Evolutionary conservation across 2,888 invertebrate species (phyloP).

Genomic region (Plagodis pulveraria): DNA sequence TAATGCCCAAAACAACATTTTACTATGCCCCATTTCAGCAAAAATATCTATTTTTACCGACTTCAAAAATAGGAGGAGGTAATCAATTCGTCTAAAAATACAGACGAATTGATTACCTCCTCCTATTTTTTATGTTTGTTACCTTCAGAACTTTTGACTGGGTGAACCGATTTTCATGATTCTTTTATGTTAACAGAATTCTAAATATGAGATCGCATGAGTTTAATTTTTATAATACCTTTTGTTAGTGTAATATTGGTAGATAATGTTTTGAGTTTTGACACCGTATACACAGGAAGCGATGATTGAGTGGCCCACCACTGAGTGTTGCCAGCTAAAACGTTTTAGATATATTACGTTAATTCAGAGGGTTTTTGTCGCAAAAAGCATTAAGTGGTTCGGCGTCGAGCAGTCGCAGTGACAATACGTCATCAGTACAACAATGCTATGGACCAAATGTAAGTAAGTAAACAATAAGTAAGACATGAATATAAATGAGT

Average conservation of each 20-base stretch:
- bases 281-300: not conserved
- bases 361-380: constrained; percentile 33
- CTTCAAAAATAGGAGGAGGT: no score
- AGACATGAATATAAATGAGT: no score
- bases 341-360: constrained; percentile 29
- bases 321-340: constrained; percentile 17
- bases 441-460: not conserved
- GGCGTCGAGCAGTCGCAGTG: constrained; percentile 50
- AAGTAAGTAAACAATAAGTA: not conserved
- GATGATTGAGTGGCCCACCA: not conserved
- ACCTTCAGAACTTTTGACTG: no score
- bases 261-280: no score
- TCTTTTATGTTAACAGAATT: not conserved
- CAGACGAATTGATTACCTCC: no score
- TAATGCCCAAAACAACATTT: no score
- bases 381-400: constrained; percentile 43
- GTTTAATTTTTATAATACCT: not conserved
- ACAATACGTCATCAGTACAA: constrained; percentile 18
- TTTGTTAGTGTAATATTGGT: no score
- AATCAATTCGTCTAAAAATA: no score
- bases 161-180: no score
- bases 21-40: no score
- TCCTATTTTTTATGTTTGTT: no score
- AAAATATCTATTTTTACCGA: no score
- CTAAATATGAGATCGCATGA: not conserved